Base-by-base conservation (phyloP, 2,888 invertebrate genomes). In the Drosophila longiperda region DNA sequence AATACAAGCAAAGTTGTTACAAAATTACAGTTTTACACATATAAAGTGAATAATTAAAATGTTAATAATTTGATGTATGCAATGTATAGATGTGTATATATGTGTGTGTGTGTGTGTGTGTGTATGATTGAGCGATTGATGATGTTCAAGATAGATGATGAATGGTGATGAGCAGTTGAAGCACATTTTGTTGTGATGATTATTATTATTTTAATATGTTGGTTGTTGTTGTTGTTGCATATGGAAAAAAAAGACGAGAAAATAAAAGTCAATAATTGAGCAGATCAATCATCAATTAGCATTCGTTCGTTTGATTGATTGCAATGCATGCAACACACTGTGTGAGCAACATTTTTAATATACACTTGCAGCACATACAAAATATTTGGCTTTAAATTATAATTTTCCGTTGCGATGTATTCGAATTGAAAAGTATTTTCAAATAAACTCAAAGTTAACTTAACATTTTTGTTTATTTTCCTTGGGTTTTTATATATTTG, bases 1-100 rank as follows among this genome's bases (percentile, higher is more conserved):
- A 66, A 60, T 52, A 73, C 71, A 81, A 58, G 70, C 71, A 73
- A 72, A 67, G 5, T 72, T 45, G 2, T 45, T 52, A 29, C 50
- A 82, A 42, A 57, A 62, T 57, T 75, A 84, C 73, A 84, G 40
- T 85, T 79, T 79, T 64, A 76, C 73, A 84, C 67, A 71, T 45
- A 78, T 63, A 49, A 38, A 45, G 42, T 54, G 26, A 26, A 66
- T 17, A 36, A 38, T 38, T 15, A 40, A 57, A 29, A 45, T 53
- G n/a, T 53, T 34, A 49, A 50, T 66, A 33, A 33, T 48, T 38
- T 48, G 45, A 77, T 75, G 57, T 58, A 48, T 45, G 45, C 36
- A 34, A 52, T 38, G 53, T 75, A 50, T 48, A 32, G 49, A 49
- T 36, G 53, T 75, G 54, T 48, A 32, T 53, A 49, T 36, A 7